Evolutionary conservation across 2,888 invertebrate species (phyloP).

Genomic region (Germaria angustata): DNA sequence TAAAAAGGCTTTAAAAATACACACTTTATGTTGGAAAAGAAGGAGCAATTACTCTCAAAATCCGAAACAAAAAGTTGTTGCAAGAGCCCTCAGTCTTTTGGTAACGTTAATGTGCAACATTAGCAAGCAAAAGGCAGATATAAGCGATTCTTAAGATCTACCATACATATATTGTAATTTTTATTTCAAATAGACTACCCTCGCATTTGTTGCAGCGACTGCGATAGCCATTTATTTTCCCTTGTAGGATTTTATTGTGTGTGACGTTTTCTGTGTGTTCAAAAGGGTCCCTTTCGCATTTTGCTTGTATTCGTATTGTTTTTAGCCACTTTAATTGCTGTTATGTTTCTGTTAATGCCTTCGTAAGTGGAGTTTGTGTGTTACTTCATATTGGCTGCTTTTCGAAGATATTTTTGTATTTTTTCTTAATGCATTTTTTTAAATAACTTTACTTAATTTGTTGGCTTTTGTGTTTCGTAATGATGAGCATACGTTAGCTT

Average conservation of each 20-base stretch:
- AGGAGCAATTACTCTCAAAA: too few relatives aligned
- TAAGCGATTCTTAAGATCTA: too few relatives aligned
- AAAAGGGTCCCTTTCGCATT: conserved; percentile 26
- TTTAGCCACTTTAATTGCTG: conserved; percentile 51
- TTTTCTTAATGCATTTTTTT: conserved; percentile 61
- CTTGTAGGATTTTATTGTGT: conserved; percentile 13
- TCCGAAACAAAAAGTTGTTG: too few relatives aligned
- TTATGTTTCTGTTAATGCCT: conserved; percentile 48
- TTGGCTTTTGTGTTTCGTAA: conserved; percentile 61
- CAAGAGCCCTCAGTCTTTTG: too few relatives aligned
- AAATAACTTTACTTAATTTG: conserved; percentile 66
- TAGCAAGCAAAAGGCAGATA: too few relatives aligned
- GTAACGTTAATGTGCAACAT: too few relatives aligned
- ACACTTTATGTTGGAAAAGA: too few relatives aligned
- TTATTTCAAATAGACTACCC: too few relatives aligned
- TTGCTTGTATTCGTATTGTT: conserved; percentile 41
- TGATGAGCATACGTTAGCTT: conserved; percentile 55
- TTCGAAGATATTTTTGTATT: conserved; percentile 25
- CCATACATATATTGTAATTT: too few relatives aligned
- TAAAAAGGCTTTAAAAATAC: background rate
- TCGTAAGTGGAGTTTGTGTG: conserved; percentile 46
- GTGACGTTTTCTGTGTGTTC: conserved; percentile 28
- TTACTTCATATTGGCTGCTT: conserved; percentile 21
- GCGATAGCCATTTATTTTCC: conserved; percentile 56
- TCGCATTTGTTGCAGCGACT: background rate